Conservation (phyloP, 2,888 invertebrate species). For the Bimastos eiseni region DNA sequence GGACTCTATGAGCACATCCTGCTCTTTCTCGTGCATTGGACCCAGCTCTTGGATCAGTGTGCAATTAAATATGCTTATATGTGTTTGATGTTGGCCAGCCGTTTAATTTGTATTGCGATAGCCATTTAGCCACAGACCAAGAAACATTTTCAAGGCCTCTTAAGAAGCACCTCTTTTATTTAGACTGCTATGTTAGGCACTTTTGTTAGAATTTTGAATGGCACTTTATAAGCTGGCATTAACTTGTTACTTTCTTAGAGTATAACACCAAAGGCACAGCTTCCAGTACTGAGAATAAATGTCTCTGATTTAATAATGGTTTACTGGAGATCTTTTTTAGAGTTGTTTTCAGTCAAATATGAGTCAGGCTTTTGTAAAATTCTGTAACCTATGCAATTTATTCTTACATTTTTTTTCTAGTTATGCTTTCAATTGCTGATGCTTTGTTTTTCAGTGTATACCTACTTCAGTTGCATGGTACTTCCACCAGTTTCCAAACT, state of each 20-base stretch:
- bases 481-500: conserved; percentile 72
- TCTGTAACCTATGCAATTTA: neutral
- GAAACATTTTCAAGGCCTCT: too few species aligned
- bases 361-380: neutral
- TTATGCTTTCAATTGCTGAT: neutral
- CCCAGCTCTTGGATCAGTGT: too few species aligned
- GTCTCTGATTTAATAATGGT: neutral
- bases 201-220: too few species aligned
- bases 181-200: too few species aligned
- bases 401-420: neutral
- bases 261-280: neutral
- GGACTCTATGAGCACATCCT: too few species aligned
- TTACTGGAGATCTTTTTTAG: neutral
- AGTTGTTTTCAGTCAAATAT: neutral
- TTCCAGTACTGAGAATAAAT: neutral
- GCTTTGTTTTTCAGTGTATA: conserved; percentile 67
- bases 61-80: too few species aligned
- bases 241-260: neutral
- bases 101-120: too few species aligned
- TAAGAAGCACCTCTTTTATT: too few species aligned
- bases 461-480: conserved; percentile 77
- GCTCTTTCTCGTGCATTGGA: too few species aligned
- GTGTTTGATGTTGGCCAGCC: too few species aligned
- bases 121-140: too few species aligned
- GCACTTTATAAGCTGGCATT: neutral